Percentiles rank a stretch among this genome's conserved stretches.
phyloP scores from a whole-genome alignment of 1,140 invertebrate genomes.

The Eumaeus atala region DNA sequence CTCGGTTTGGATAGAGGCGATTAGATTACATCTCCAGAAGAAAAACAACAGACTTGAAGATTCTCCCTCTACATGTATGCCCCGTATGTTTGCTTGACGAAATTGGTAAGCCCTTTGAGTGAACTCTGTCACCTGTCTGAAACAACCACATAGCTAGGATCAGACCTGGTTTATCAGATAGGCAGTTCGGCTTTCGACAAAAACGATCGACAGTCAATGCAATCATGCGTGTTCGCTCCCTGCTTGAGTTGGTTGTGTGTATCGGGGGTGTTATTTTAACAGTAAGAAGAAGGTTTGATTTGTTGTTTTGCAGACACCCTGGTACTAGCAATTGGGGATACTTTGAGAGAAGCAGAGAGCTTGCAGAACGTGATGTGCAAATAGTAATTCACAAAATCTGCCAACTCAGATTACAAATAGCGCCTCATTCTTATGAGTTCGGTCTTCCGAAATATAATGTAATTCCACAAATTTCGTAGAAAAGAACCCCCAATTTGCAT shows the following conservation, averaged over 20 bases:
- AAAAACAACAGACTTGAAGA: not conserved
- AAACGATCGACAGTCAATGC: conserved; percentile 25
- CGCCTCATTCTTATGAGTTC: not conserved
- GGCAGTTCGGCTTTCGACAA: conserved; percentile 25
- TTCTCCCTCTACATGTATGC: not conserved
- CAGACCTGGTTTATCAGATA: conserved; percentile 12
- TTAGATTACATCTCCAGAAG: too few relatives aligned
- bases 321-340: too few relatives aligned
- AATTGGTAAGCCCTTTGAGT: conserved; percentile 18
- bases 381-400: not conserved
- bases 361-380: not conserved
- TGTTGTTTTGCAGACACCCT: conserved; percentile 10
- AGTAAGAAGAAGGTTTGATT: conserved; percentile 11
- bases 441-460: not conserved
- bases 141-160: not conserved
- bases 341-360: not conserved
- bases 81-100: conserved; percentile 16
- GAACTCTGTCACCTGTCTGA: conserved; percentile 17
- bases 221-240: conserved; percentile 15
- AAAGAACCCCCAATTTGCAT: too few relatives aligned
- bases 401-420: not conserved
- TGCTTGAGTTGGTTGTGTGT: conserved; percentile 12
- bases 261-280: conserved; percentile 18
- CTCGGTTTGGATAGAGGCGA: not conserved
- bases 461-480: too few relatives aligned